phyloP scores from a whole-genome alignment of 2,113 vertebrate genomes.

The Onychorhynchus coronatus region DNA sequence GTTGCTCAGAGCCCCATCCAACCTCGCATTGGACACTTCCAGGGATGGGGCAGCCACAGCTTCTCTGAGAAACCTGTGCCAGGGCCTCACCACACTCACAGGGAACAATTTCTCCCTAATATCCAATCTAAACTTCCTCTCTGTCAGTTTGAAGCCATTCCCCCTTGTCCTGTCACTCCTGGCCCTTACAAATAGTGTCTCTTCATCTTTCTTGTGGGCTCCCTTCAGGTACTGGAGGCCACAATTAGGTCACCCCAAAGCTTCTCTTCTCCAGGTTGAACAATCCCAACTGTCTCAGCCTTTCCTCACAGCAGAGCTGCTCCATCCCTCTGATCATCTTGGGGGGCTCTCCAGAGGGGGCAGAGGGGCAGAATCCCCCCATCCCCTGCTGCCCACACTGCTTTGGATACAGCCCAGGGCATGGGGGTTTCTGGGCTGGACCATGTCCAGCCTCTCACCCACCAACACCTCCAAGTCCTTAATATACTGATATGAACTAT shows the following conservation, averaged over 20 bases:
- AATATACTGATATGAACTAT: not conserved
- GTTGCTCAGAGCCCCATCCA: not conserved
- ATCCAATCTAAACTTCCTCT: accelerated
- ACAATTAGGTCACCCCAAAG: not conserved
- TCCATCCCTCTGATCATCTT: not conserved
- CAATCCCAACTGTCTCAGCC: not conserved
- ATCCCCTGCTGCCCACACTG: no score
- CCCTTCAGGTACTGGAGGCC: not conserved
- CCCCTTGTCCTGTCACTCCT: not conserved
- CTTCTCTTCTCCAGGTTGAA: not conserved
- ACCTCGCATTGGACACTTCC: accelerated
- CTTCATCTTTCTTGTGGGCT: not conserved
- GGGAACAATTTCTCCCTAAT: accelerated
- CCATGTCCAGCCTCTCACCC: no score
- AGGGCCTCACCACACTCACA: not conserved
- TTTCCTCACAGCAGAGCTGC: not conserved
- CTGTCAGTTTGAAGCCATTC: not conserved
- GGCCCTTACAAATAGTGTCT: not conserved
- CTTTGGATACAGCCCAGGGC: no score
- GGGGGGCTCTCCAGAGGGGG: no score
- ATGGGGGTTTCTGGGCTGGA: no score
- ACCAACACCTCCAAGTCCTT: no score
- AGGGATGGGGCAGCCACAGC: not conserved
- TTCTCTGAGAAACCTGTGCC: accelerated
- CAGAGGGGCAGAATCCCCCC: no score